Base-by-base conservation (phyloP, 2,888 invertebrate species). In the Lycocerus yunnanus region DNA sequence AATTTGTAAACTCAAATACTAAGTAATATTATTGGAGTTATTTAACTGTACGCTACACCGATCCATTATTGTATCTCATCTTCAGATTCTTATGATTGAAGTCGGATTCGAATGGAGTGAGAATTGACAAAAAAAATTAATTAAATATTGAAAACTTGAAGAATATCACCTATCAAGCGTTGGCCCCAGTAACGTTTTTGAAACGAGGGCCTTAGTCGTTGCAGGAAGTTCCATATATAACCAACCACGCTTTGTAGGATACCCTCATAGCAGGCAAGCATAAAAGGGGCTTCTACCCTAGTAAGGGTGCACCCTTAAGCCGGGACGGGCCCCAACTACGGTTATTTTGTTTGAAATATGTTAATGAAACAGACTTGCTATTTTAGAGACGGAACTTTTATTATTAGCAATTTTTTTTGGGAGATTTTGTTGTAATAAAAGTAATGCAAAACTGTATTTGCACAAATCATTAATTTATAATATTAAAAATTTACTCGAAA, bases 241-340 rank as follows among this genome's bases (percentile, higher is more conserved):
- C 43, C 43, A 43, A 43, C 21, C 61, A 21, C 43, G 71, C 65
- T 70, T 43, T 63, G 67, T 69, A n/a, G n/a, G n/a, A 20, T 72
- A 68, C 73, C 70, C 73, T 73, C 72, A 69, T 72, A 71, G 61
- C 61, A 13, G 61, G 61, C 61, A 63, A 63, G 61, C 20, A 63
- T 63, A 63, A 63, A 59, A 18, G 71, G 78, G 78, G 78, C 77
- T 76, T 74, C 74, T 75, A 77, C 77, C 79, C 78, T 71, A 78
- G 73, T 72, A 71, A 69, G 76, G 77, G 77, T 66, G 61, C 61
- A 75, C 79, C 71, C 79, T 76, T 77, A 78, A 73, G 66, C 75
- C 73, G 78, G 78, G 76, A 77, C 78, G 68, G 68, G 60, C 27
- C 60, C 68, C 67, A 63, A 20, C 14, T 63, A 63, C 61, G 61